Base-by-base conservation (phyloP, 2,888 invertebrate genomes). In the Pseudeuparius sepicola region DNA sequence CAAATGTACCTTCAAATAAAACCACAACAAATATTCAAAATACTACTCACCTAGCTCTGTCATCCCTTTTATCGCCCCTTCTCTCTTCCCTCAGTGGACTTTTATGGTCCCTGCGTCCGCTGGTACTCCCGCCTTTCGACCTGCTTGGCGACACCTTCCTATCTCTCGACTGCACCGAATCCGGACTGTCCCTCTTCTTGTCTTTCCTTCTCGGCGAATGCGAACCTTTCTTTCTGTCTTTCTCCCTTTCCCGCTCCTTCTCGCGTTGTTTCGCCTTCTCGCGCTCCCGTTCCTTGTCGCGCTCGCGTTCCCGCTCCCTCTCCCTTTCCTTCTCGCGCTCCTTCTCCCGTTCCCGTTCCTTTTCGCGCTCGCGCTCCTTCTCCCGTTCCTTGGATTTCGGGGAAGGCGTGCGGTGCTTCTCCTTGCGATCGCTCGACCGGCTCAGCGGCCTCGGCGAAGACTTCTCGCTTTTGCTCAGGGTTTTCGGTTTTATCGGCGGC, bases 281-380 rank as follows among this genome's bases (percentile, higher is more conserved):
- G 42, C 54, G 24, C 55, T 47, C 36, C 48, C 54, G 44, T 38
- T 60, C 57, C 12, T 50, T 49, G 38, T 59, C 57, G 20, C 47
- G 46, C 31, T 72, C 68, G 50, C 64, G 65, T 25, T 60, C 61
- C 24, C 67, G 59, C 31, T 72, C 72, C 25, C 67, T 66, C 41
- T 72, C 71, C 4, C 67, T 51, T 38, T 64, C 65, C 16, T 56
- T 52, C 47, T 64, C 63, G 17, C 50, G 49, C 42, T 61, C 61
- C 16, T 52, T 44, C 36, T 62, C 63, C 17, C 55, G 47, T 36
- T 62, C 61, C 36, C 50, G 50, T 40, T 62, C 62, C 10, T 57
- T 49, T 36, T 67, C 40, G 59, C 64, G 44, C 31, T 66, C 41
- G 38, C 59, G 59, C 34, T 54, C 55, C 30, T 43, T 50, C 18